Conservation (phyloP, 2,888 invertebrate genomes). For the Ligdia adustata region DNA sequence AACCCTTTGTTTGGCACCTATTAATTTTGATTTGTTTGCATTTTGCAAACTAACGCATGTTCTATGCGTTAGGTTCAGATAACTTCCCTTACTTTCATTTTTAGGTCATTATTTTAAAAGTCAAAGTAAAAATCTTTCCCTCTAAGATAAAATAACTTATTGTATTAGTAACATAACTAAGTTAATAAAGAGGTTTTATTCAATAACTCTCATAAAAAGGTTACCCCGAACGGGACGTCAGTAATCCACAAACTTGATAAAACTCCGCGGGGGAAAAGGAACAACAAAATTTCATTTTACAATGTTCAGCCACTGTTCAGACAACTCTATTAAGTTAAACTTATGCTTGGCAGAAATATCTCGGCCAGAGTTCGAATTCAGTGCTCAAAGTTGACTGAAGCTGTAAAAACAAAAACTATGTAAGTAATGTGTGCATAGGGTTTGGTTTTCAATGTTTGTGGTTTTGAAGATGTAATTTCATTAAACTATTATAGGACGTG, state of each 20-base stretch:
- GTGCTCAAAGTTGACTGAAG: conserved; percentile 5
- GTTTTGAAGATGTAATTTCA: too few species aligned
- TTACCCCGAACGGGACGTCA: conserved; percentile 12
- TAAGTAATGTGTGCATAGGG: too few species aligned
- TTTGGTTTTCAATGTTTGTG: too few species aligned
- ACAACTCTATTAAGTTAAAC: conserved; percentile 35
- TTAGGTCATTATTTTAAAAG: too few species aligned
- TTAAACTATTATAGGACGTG: too few species aligned
- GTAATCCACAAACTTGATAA: conserved; percentile 23
- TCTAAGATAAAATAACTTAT: too few species aligned
- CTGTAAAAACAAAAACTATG: not conserved
- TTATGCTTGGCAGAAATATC: conserved; percentile 34
- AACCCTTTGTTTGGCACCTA: conserved; percentile 24
- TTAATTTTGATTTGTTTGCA: conserved; percentile 30
- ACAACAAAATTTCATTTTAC: conserved; percentile 27
- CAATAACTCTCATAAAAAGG: conserved; percentile 13
- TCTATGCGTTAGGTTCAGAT: too few species aligned
- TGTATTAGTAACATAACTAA: too few species aligned
- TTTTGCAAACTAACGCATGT: too few species aligned
- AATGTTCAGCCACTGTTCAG: conserved; percentile 21
- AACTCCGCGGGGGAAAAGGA: conserved; percentile 22
- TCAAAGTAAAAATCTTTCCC: too few species aligned
- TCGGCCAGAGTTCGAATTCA: not conserved
- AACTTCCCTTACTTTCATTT: too few species aligned
- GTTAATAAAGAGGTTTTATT: conserved; percentile 3